Evolutionary conservation across 2,113 vertebrate species (phyloP), one percentile per base, ranked within the genome.

Genomic region (Romanogobio albipinnatus): DNA sequence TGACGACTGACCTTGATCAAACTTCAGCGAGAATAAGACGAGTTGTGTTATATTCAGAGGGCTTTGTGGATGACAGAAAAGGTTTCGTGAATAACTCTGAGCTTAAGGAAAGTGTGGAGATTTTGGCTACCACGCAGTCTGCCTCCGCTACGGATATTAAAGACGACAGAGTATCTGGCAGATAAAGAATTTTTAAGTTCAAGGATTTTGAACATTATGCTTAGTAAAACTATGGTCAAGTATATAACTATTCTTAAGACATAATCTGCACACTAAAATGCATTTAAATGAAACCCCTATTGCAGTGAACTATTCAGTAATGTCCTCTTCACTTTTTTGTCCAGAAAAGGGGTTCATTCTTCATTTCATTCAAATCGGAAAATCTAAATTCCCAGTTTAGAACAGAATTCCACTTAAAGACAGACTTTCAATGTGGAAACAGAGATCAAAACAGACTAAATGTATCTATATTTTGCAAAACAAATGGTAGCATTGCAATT

Each of bases 1-100:
- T 22, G 61, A 66, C 1, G 77, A 81, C 43, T 29, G 61, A 51
- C 61, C 61, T 81, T 66, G 45, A 53, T 68, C 26, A 81, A 36
- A 47, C 53, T 74, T 79, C 26, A 61, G 22, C 68, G 3, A 51
- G 66, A 73, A 68, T 66, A 22, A 81, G 78, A 62, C 33, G 62
- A 74, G 76, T 76, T 71, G 22, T 15, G 39, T 26, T 59, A 9
- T 47, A 79, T 79, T 84, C 47, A 84, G 26, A 45, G 51, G 49
- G 22, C 76, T 56, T 61, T 39, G 45, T 22, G 70, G 49, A 74
- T 61, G 76, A 71, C 62, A 71, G 39, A 74, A 59, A 39, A 26
- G 66, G 15, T 64, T 71, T 36, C 1, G 24, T 47, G 66, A 45
- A 80, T 45, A 68, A 51, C 24, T 64, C 15, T 36, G 24, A 61